Base-by-base conservation (phyloP, 2,797 vertebrate species). In the Channallabes apus region DNA sequence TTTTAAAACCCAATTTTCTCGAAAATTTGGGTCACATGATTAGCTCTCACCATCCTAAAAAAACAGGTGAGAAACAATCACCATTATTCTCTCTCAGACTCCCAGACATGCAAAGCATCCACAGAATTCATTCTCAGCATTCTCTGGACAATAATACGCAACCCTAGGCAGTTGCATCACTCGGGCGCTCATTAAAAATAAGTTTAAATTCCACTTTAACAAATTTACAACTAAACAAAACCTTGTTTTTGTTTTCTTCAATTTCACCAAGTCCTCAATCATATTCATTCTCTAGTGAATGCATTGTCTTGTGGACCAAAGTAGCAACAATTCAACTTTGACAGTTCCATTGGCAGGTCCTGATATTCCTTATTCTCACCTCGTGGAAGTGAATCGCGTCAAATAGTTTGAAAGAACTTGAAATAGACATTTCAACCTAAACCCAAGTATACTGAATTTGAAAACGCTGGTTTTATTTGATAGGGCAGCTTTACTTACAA, bases 51-150 rank as follows among this genome's bases (percentile, higher is more conserved):
- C 41, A 32, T 12, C 18, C 80, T 56, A 35, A 68, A 54, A 41
- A 64, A 54, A 54, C 80, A 82, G 17, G 6, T 69, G 12, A 58
- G 18, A 68, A 64, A 82, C 24, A 80, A 68, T 68, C 79, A 6
- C 24, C n/a, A 14, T 81, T 81, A 54, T 81, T 67, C 41, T 67
- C 17, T 27, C 6, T 29, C n/a, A 0, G 20, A 29, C 22, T 22
- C 62, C 8, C 41, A 81, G 79, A 54, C n/a, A 54, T 81, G 15
- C 79, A 8, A 54, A 58, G 20, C 80, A 35, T 82, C 65, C 51
- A 56, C 65, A 58, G 65, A n/a, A 82, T 69, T 71, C 46, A 82
- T 2, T 82, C 64, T 56, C 11, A 24, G 9, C 80, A 56, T 58
- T 69, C 20, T 58, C 51, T 7, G 56, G 46, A n/a, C 80, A 69